A percentile compares a stretch with the other conserved stretches of the same genome.
These are phyloP conservation scores for Cantharis lateralis DNA, from an alignment of 2,888 invertebrate genomes.

Conservation along the genomic window DNA sequence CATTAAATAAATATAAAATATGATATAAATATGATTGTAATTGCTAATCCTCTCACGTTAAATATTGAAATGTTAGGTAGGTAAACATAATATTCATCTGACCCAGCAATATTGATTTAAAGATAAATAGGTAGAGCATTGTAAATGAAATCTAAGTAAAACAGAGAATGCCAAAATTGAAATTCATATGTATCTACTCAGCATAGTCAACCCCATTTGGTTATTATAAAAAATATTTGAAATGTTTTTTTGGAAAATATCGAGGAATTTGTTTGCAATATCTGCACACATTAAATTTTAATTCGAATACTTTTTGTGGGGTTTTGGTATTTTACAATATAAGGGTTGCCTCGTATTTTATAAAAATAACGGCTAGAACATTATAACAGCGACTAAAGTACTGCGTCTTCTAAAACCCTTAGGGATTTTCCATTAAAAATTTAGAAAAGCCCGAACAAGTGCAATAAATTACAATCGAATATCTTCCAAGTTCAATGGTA, in stretches of 20 bases:
- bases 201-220: neutral
- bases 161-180: neutral
- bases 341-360: neutral
- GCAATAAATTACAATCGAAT: neutral
- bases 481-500: neutral
- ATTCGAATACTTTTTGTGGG: neutral
- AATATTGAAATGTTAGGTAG: neutral
- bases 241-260: neutral
- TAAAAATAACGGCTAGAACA: neutral
- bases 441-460: neutral
- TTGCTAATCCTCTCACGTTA: neutral
- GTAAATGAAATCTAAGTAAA: constrained; percentile 1
- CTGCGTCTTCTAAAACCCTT: neutral
- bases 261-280: neutral
- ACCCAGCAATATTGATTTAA: constrained; percentile 1
- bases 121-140: neutral
- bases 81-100: neutral
- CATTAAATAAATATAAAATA: neutral
- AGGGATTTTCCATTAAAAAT: neutral
- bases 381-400: neutral
- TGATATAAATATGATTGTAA: neutral
- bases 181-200: neutral
- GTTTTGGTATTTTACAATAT: neutral
- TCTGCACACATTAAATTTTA: neutral
- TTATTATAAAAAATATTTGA: neutral